These are phyloP conservation scores for Pomacea maculata DNA, from an alignment of 1,140 invertebrate species.

Conservation along the genomic window DNA sequence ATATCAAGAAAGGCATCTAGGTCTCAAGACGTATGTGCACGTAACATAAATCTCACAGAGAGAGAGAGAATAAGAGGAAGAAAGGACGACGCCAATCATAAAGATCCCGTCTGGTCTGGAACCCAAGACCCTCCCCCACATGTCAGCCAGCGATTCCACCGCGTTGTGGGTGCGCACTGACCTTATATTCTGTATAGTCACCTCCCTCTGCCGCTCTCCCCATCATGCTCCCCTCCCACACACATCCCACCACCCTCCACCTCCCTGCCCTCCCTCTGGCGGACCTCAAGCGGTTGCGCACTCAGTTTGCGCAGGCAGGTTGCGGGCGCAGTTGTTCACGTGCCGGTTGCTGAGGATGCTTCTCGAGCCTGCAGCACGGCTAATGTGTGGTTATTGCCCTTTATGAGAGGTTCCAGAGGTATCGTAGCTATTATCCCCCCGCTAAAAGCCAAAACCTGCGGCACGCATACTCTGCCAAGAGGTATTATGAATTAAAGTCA, in stretches of 20 bases:
- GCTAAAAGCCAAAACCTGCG: no score
- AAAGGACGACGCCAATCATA: neutral
- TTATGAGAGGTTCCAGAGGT: neutral
- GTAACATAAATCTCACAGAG: neutral
- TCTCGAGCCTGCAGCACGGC: neutral
- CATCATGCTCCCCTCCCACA: no score
- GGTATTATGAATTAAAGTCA: neutral
- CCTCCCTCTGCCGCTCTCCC: no score
- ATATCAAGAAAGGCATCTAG: no score
- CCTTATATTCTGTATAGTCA: no score
- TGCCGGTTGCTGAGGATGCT: neutral
- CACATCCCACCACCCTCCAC: neutral
- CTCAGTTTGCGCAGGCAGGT: neutral
- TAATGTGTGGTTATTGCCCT: slow-evolving; percentile 6
- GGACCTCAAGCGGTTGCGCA: no score
- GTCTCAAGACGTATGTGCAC: no score
- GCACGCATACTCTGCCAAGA: neutral
- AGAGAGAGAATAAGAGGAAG: slow-evolving; percentile 6
- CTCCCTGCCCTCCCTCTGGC: neutral
- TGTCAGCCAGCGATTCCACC: no score
- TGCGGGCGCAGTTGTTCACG: slow-evolving; percentile 1
- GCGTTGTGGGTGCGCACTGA: no score
- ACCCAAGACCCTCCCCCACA: no score
- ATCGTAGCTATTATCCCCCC: no score
- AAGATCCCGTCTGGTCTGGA: no score